These are phyloP conservation scores for Entomobrya proxima DNA, from an alignment of 2,888 invertebrate species.

Conservation along the genomic window DNA sequence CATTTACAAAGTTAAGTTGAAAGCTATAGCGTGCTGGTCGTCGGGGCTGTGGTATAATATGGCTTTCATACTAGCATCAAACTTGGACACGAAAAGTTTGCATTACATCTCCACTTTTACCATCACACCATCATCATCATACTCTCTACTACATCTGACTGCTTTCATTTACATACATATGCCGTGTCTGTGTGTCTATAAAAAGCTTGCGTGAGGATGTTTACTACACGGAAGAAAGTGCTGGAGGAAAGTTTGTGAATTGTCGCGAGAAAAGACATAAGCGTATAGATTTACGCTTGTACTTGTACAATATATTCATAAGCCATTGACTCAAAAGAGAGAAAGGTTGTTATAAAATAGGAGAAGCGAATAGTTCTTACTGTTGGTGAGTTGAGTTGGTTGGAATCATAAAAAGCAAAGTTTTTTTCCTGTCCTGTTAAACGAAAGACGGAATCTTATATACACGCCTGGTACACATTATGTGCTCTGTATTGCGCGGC, in stretches of 20 bases:
- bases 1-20: background rate
- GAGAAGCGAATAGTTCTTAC: slow-evolving; percentile 9
- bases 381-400: slow-evolving; percentile 39
- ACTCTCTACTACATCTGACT: background rate
- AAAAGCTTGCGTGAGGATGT: no score
- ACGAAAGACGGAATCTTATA: background rate
- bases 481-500: slow-evolving; percentile 7
- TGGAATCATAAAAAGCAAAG: slow-evolving; percentile 61
- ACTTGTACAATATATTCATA: slow-evolving; percentile 48
- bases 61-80: background rate
- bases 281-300: slow-evolving; percentile 24
- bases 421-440: slow-evolving; percentile 41
- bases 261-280: slow-evolving; percentile 18
- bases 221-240: background rate
- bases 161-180: background rate
- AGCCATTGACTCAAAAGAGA: slow-evolving; percentile 23
- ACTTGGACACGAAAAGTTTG: slow-evolving; percentile 8
- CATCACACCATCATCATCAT: background rate
- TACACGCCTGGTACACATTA: slow-evolving; percentile 3
- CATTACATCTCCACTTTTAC: background rate
- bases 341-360: background rate
- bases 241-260: slow-evolving; percentile 26
- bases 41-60: background rate
- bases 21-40: background rate
- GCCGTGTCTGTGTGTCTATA: background rate